phyloP scores from a whole-genome alignment of 2,113 vertebrate genomes.

The Narcine bancroftii region DNA sequence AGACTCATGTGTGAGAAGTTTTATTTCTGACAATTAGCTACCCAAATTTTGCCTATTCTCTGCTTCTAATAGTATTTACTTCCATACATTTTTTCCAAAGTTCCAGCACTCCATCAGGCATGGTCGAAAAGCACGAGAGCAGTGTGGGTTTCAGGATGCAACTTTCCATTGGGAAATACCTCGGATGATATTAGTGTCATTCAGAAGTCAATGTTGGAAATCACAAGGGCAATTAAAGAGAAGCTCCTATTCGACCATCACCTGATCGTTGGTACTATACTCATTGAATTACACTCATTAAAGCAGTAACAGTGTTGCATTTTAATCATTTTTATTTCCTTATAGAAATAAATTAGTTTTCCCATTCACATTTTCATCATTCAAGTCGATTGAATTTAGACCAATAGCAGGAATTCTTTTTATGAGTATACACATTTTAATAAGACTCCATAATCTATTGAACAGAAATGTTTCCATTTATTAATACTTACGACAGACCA shows the following conservation, averaged over 20 bases:
- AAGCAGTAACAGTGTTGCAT: conserved; percentile 19
- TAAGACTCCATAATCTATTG: conserved; percentile 10
- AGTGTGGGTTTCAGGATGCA: not conserved
- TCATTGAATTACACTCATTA: not conserved
- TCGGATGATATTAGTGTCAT: not conserved
- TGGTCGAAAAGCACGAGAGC: not conserved
- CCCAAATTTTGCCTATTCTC: too few relatives aligned
- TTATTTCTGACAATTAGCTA: too few relatives aligned
- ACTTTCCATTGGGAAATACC: not conserved
- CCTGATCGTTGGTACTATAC: not conserved
- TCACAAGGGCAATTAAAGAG: conserved; percentile 1
- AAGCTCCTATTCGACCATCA: too few relatives aligned
- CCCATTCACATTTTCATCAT: conserved; percentile 30
- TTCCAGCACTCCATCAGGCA: not conserved
- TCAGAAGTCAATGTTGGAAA: not conserved
- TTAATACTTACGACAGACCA: not conserved
- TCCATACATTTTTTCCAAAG: not conserved
- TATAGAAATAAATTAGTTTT: conserved; percentile 36
- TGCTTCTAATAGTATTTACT: too few relatives aligned
- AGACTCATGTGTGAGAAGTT: too few relatives aligned
- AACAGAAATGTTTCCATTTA: not conserved
- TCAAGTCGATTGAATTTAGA: conserved; percentile 3
- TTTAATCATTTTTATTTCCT: conserved; percentile 37
- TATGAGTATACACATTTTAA: not conserved
- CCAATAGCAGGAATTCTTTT: not conserved